phyloP scores from a whole-genome alignment of 2,113 vertebrate species.

The Lontra canadensis region DNA sequence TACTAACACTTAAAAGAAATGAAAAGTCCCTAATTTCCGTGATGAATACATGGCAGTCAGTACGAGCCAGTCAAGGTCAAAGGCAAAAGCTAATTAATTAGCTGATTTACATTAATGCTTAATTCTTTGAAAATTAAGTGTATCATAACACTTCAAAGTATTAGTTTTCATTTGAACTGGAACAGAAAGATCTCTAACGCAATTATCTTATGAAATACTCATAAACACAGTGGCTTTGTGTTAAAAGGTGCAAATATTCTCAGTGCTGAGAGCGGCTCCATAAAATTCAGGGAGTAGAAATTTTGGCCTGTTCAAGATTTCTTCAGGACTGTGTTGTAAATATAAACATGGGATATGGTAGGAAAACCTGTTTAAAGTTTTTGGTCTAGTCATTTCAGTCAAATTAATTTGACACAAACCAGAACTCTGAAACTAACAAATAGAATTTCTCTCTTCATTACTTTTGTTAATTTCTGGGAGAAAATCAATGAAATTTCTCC shows the following conservation, averaged over 20 bases:
- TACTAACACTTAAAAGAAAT: not conserved
- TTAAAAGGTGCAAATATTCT: constrained; percentile 24
- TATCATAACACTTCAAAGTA: constrained; percentile 52
- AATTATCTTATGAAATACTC: constrained; percentile 14
- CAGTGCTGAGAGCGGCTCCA: not conserved
- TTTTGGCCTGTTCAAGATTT: not conserved
- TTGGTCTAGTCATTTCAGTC: constrained; percentile 13
- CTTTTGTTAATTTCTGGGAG: not conserved
- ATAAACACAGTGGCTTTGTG: not conserved
- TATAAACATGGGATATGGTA: constrained; percentile 1
- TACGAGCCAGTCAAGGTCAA: not conserved
- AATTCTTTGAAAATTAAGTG: constrained; percentile 45
- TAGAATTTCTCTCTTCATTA: not conserved
- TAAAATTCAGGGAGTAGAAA: constrained; percentile 14
- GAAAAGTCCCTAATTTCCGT: not conserved
- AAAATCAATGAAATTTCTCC: not conserved
- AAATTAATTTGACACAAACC: constrained; percentile 32
- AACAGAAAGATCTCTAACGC: constrained; percentile 47
- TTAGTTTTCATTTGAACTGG: constrained; percentile 64
- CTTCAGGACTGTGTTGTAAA: not conserved
- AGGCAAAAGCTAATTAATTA: constrained; percentile 50
- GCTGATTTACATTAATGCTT: not conserved
- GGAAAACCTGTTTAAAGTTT: not conserved
- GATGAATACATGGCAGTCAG: not conserved
- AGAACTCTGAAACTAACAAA: constrained; percentile 42